Conservation (phyloP, 1,140 invertebrate species). For the Drosophila mauritiana region DNA sequence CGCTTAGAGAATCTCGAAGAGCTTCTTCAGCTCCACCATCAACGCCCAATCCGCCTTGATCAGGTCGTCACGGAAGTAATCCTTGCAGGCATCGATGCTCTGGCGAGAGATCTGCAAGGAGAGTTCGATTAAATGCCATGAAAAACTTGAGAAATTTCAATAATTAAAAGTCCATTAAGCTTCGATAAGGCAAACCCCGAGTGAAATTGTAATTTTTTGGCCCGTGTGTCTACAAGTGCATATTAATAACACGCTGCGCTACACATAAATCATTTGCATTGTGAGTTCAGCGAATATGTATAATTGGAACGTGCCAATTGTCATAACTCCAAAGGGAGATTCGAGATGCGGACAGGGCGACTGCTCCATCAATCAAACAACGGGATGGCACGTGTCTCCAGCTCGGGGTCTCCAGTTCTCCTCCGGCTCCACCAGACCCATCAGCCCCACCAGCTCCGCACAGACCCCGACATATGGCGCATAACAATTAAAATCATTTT, state of each 20-base stretch:
- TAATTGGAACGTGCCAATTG: slow-evolving; percentile 66
- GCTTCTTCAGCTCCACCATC: slow-evolving; percentile 99
- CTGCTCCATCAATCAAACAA: slow-evolving; percentile 57
- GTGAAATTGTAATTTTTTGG: not conserved
- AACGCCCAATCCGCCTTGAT: slow-evolving; percentile 98
- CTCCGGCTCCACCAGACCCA: not conserved
- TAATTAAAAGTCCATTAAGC: slow-evolving; percentile 7
- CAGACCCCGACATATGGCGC: slow-evolving; percentile 45
- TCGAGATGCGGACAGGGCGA: slow-evolving; percentile 6
- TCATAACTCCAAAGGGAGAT: slow-evolving; percentile 33
- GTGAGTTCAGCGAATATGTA: slow-evolving; percentile 46
- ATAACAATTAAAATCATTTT: slow-evolving; percentile 66
- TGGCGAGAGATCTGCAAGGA: slow-evolving; percentile 96
- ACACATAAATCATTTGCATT: slow-evolving; percentile 58
- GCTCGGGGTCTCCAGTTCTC: not conserved
- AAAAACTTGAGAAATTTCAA: not conserved
- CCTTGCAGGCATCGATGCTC: slow-evolving; percentile 99
- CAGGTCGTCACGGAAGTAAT: slow-evolving; percentile 99
- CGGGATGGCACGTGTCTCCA: slow-evolving; percentile 47
- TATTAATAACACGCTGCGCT: slow-evolving; percentile 46
- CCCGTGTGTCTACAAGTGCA: slow-evolving; percentile 24
- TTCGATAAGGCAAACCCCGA: not conserved
- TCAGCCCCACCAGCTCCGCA: not conserved
- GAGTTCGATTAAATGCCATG: not conserved
- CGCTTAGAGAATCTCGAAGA: slow-evolving; percentile 97